A percentile compares a stretch with the other conserved stretches of the same genome.
phyloP scores from a whole-genome alignment of 2,797 vertebrate genomes.

The Gorsachius magnificus region DNA sequence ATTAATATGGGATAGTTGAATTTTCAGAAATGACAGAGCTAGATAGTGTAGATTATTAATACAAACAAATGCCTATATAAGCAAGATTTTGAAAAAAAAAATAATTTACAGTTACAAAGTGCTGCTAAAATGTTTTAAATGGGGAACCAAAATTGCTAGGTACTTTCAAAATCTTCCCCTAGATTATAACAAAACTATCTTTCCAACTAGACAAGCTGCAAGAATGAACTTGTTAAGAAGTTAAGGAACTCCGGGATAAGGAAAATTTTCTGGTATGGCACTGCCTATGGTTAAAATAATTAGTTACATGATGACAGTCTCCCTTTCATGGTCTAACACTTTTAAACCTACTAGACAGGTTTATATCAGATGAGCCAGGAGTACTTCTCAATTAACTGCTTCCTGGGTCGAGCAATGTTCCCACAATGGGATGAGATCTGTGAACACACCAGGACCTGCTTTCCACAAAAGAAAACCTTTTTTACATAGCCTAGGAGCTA shows the following conservation, averaged over 20 bases:
- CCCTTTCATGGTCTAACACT: neutral
- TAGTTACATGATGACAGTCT: neutral
- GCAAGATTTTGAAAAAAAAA: neutral
- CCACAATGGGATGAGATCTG: neutral
- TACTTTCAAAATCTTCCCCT: neutral
- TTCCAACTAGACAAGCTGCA: neutral
- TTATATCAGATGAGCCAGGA: neutral
- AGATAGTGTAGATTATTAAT: neutral
- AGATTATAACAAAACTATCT: neutral
- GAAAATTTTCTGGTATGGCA: neutral
- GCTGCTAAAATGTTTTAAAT: neutral
- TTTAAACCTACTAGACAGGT: neutral
- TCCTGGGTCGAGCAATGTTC: neutral
- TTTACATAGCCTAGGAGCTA: neutral
- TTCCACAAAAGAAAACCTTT: neutral
- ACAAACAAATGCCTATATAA: neutral
- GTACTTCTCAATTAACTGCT: neutral
- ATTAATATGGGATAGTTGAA: neutral
- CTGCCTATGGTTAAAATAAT: neutral
- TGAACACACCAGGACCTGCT: neutral
- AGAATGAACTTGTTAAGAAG: neutral
- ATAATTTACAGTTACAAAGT: neutral
- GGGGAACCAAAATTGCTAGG: neutral
- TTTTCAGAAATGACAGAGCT: neutral
- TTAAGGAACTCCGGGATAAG: neutral